These are phyloP conservation scores for Anthonomus grandis DNA, from an alignment of 1,140 invertebrate genomes.

Conservation along the genomic window DNA sequence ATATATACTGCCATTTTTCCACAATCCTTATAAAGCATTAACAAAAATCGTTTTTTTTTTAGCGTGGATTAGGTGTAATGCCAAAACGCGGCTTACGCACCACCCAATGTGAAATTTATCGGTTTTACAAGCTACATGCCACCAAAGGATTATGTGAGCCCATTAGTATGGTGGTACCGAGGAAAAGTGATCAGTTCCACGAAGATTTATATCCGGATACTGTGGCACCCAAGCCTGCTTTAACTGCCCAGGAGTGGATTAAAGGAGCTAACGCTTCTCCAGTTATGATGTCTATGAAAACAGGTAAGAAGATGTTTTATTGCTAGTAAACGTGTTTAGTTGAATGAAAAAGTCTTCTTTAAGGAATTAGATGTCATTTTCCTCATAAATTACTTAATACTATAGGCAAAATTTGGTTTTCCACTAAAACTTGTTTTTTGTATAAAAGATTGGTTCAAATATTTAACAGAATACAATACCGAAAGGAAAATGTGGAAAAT, in stretches of 20 bases:
- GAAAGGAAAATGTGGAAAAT: too few relatives aligned
- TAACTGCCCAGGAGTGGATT: slow-evolving; percentile 87
- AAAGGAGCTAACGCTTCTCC: slow-evolving; percentile 78
- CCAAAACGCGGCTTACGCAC: slow-evolving; percentile 89
- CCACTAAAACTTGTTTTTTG: too few relatives aligned
- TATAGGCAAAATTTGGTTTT: neutral
- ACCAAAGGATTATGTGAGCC: slow-evolving; percentile 84
- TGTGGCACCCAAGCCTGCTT: slow-evolving; percentile 72
- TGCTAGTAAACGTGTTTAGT: neutral
- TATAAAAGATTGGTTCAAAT: too few relatives aligned
- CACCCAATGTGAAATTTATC: slow-evolving; percentile 77
- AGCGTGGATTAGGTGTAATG: slow-evolving; percentile 88
- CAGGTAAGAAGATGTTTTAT: slow-evolving; percentile 58
- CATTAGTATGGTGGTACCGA: slow-evolving; percentile 90
- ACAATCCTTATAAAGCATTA: neutral
- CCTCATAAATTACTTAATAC: slow-evolving; percentile 1
- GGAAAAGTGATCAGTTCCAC: slow-evolving; percentile 67
- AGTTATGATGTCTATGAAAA: slow-evolving; percentile 79
- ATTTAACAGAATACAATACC: too few relatives aligned
- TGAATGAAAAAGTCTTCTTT: too few relatives aligned
- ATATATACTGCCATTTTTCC: neutral
- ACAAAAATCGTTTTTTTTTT: slow-evolving; percentile 51
- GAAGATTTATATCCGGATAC: slow-evolving; percentile 94
- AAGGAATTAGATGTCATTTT: too few relatives aligned
- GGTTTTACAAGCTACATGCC: slow-evolving; percentile 91